These are phyloP conservation scores for Macrocentrus cingulum DNA, from an alignment of 1,140 invertebrate species.

Conservation along the genomic window DNA sequence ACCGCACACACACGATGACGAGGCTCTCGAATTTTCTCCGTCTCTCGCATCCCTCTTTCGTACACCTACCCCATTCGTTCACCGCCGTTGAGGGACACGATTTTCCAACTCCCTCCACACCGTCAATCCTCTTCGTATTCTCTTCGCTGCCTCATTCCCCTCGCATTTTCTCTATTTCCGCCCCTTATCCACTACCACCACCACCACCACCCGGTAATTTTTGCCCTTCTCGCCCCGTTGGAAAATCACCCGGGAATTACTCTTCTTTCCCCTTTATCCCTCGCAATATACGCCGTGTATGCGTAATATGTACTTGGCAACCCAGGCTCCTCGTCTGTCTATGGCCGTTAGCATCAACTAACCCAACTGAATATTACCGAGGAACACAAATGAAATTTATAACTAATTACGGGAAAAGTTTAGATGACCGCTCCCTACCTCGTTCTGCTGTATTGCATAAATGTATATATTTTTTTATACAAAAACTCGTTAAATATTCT, in stretches of 20 bases:
- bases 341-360: slow-evolving; percentile 30
- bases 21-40: slow-evolving; percentile 53
- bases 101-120: slow-evolving; percentile 28
- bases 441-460: too few relatives aligned
- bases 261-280: slow-evolving; percentile 14
- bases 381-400: slow-evolving; percentile 52
- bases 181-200: slow-evolving; percentile 27
- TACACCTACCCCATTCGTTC: slow-evolving; percentile 44
- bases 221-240: neutral
- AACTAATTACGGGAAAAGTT: slow-evolving; percentile 56
- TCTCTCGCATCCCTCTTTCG: slow-evolving; percentile 47
- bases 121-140: slow-evolving; percentile 8
- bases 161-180: slow-evolving; percentile 26
- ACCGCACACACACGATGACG: neutral
- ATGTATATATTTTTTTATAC: too few relatives aligned
- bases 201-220: slow-evolving; percentile 6
- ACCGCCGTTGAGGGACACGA: slow-evolving; percentile 36
- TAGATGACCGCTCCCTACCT: slow-evolving; percentile 52
- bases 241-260: slow-evolving; percentile 14
- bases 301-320: neutral
- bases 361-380: slow-evolving; percentile 45
- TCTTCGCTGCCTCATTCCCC: slow-evolving; percentile 21
- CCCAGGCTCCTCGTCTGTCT: slow-evolving; percentile 10
- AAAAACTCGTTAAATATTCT: too few relatives aligned
- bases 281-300: neutral